Conservation (phyloP, 2,888 invertebrate species). For the Synanthedon myopaeformis region DNA sequence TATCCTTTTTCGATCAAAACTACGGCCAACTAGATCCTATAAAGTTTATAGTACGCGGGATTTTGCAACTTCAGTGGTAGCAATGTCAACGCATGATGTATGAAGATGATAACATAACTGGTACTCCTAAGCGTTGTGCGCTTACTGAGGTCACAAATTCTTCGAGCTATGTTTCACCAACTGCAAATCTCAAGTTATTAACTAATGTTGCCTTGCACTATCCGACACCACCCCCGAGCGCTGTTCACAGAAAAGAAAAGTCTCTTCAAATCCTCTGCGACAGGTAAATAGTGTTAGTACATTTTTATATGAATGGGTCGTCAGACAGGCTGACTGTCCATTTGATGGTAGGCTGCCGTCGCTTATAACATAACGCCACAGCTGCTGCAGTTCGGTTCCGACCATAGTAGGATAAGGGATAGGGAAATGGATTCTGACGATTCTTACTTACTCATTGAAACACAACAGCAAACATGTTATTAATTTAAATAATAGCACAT, state of each 20-base stretch:
- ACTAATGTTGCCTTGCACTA: conserved; percentile 73
- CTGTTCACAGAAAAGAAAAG: conserved; percentile 69
- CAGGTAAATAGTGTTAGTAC: conserved; percentile 42
- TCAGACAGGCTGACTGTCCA: too few relatives aligned
- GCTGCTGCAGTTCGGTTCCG: not conserved
- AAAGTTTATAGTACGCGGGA: conserved; percentile 53
- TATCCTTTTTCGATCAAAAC: conserved; percentile 5
- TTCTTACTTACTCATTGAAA: too few relatives aligned
- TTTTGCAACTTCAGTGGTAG: conserved; percentile 39
- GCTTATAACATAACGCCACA: too few relatives aligned
- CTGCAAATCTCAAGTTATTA: conserved; percentile 75
- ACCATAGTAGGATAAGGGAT: not conserved
- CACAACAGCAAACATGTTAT: not conserved
- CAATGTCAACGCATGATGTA: conserved; percentile 65
- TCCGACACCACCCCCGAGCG: conserved; percentile 63
- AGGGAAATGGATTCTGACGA: too few relatives aligned
- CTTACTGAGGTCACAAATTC: conserved; percentile 70
- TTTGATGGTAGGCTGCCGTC: too few relatives aligned
- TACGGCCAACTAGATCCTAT: conserved; percentile 46
- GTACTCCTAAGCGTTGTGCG: conserved; percentile 65
- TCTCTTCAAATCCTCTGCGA: conserved; percentile 72
- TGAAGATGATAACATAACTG: conserved; percentile 64
- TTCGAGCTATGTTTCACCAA: conserved; percentile 71
- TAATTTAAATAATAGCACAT: not conserved
- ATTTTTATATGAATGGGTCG: not conserved